phyloP scores from a whole-genome alignment of 2,797 vertebrate species.

The Ceryle rudis region DNA sequence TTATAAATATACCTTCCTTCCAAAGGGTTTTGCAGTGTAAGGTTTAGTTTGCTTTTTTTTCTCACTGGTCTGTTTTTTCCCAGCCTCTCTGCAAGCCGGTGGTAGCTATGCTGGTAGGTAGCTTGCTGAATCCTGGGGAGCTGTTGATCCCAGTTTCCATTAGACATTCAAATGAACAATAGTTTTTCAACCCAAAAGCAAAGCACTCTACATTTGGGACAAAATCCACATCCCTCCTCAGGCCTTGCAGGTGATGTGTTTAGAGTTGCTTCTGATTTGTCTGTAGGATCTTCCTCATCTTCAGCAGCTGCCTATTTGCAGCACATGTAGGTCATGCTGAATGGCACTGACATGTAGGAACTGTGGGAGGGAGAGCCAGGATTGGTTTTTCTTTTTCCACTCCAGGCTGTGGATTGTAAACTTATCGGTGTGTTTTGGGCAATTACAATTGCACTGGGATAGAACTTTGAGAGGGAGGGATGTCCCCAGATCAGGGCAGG shows the following conservation, averaged over 20 bases:
- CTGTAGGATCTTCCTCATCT: neutral
- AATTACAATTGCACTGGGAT: neutral
- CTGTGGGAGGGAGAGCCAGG: neutral
- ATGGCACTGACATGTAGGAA: neutral
- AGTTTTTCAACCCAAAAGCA: neutral
- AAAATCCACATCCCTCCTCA: neutral
- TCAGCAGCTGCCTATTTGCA: neutral
- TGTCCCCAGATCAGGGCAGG: accelerated
- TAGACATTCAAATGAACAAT: neutral
- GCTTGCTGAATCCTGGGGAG: neutral
- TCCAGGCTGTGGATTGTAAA: neutral
- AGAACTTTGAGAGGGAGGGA: neutral
- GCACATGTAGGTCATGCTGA: accelerated
- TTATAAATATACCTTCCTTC: neutral
- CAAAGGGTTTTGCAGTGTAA: neutral
- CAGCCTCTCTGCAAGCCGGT: neutral
- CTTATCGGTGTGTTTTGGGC: neutral
- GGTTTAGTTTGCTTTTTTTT: neutral
- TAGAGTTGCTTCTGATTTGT: neutral
- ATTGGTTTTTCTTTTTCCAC: neutral
- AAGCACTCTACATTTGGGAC: neutral
- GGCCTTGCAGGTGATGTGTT: neutral
- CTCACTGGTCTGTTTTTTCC: neutral
- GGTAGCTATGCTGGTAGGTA: neutral
- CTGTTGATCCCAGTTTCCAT: neutral